Conservation (phyloP, 2,113 vertebrate genomes). For the Stercorarius parasiticus region DNA sequence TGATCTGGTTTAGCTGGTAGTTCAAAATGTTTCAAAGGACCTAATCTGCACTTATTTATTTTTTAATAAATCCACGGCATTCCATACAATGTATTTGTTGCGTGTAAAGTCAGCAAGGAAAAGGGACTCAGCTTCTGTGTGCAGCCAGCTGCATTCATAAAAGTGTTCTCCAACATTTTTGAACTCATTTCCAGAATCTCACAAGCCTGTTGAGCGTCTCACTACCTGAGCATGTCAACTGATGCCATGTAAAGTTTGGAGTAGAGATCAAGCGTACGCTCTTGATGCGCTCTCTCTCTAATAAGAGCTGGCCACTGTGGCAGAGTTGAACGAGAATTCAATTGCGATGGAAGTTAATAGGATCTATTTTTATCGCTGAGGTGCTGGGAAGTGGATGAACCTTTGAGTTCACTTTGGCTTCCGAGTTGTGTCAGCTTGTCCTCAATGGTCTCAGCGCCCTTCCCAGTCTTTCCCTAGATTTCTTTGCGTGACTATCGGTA, state of each 20-base stretch:
- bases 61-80: not conserved
- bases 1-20: slow-evolving; percentile 12
- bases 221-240: accelerated
- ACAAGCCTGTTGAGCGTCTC: not conserved
- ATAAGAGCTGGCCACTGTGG: not conserved
- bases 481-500: not conserved
- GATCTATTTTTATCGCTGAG: slow-evolving; percentile 15
- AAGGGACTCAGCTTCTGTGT: not conserved
- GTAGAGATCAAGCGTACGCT: accelerated
- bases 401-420: not conserved
- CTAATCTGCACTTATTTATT: not conserved
- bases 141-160: not conserved
- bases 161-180: not conserved
- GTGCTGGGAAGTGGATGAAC: not conserved
- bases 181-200: not conserved
- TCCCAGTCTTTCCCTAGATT: not conserved
- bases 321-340: not conserved
- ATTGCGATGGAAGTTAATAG: slow-evolving; percentile 3
- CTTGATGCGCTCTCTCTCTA: not conserved
- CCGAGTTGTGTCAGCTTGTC: not conserved
- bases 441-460: not conserved
- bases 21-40: not conserved
- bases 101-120: not conserved
- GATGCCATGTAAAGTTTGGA: not conserved
- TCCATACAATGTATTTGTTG: not conserved